Evolutionary conservation across 2,888 invertebrate genomes (phyloP).

Genomic region (Ormyrus pomaceus): DNA sequence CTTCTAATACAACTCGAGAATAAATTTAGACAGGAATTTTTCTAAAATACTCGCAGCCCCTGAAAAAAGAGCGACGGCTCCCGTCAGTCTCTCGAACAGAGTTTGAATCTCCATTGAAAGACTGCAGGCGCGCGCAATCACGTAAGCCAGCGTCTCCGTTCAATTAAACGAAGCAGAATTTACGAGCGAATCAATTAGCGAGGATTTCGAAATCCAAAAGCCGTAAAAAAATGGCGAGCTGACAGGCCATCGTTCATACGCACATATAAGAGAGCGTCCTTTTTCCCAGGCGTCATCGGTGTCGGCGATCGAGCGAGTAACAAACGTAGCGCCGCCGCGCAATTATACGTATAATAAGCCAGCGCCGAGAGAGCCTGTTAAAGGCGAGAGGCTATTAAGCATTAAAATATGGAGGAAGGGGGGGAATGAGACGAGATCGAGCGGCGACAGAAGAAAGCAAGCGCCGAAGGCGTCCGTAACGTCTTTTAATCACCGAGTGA

Average conservation of each 20-base stretch:
- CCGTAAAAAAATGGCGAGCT: too few species aligned
- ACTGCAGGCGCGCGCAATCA: too few species aligned
- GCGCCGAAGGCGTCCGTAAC: conserved; percentile 71
- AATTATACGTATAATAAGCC: conserved; percentile 65
- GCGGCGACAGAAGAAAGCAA: conserved; percentile 59
- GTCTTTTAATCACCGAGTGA: conserved; percentile 74
- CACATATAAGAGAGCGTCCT: not conserved
- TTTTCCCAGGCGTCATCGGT: conserved; percentile 36
- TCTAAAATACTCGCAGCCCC: too few species aligned
- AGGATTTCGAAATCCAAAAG: too few species aligned
- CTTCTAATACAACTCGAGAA: too few species aligned
- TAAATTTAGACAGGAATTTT: too few species aligned
- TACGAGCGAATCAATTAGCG: too few species aligned
- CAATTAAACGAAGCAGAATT: too few species aligned
- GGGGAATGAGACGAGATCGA: conserved; percentile 60
- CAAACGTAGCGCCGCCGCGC: conserved; percentile 33
- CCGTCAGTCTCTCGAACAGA: too few species aligned
- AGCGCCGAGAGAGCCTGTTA: conserved; percentile 58
- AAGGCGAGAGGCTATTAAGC: conserved; percentile 65
- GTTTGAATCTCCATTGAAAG: too few species aligned
- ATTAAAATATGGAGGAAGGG: conserved; percentile 68
- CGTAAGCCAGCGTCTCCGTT: too few species aligned
- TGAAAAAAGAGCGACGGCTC: too few species aligned
- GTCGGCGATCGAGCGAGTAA: conserved; percentile 30
- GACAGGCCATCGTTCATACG: conserved; percentile 17